Evolutionary conservation across 2,888 invertebrate genomes (phyloP), one percentile per base, ranked within the genome.

Genomic region (Cephus nigrinus): DNA sequence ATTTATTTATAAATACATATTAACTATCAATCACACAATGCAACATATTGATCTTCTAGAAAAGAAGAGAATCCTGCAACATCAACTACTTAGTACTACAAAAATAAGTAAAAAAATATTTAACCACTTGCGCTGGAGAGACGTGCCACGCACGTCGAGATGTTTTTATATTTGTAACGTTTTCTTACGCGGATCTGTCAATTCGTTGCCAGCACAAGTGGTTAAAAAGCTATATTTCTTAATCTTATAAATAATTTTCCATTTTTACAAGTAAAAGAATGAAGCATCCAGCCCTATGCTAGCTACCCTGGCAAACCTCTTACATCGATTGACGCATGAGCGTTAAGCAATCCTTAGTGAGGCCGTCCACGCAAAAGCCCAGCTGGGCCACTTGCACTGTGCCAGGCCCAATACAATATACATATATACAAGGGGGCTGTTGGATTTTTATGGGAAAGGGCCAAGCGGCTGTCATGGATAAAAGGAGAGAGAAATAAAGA

Each of bases 291-390:
- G 40, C 15, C 15, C 15, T 40, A 40, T 40, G 5, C 15, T 9
- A 55, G 5, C 40, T 55, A 55, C 55, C 55, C 55, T 55, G 23
- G 55, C 23, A 55, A 55, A 23, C 23, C 55, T 71, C 30, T 69
- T 74, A 31, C 73, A 85, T 85, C 84, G 85, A 86, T 85, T 76
- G 78, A 83, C 81, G 81, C 80, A 81, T 74, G 79, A 77, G 80
- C 80, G 72, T 76, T 81, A 36, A 74, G 78, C 36, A 12, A 71
- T 71, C 15, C 31, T 23, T 55, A 32, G 71, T 71, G 69, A 34
- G 55, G 36, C n/a, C 68, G 32, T 30, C 5, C 32, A 40, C n/a
- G 68, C 68, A n/a, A 36, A 75, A 23, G 71, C 33, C 33, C 71
- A 71, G 71, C 31, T 71, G 33, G 71, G 71, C 12, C 71, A n/a